phyloP scores from a whole-genome alignment of 2,113 vertebrate genomes.

The Gobio gobio region DNA sequence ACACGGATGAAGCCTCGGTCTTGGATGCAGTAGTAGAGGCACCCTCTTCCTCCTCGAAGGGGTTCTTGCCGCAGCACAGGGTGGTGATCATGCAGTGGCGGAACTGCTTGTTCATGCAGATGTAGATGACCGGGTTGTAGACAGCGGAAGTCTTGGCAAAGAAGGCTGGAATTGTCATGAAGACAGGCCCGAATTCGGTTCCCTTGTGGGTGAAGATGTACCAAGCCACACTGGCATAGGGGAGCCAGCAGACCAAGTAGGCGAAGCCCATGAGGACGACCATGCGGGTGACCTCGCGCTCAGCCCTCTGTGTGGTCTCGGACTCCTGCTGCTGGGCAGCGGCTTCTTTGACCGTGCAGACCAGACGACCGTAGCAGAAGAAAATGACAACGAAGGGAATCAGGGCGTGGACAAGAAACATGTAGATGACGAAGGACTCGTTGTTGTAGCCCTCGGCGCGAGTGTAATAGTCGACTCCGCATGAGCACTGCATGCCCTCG shows the following conservation, averaged over 20 bases:
- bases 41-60: constrained; percentile 88
- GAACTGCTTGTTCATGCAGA: constrained; percentile 99
- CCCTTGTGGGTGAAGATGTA: constrained; percentile 94
- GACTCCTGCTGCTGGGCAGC: constrained; percentile 97
- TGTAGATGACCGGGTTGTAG: constrained; percentile 97
- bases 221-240: constrained; percentile 87
- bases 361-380: constrained; percentile 96
- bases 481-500: constrained; percentile 96
- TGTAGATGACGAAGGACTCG: constrained; percentile 94
- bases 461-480: constrained; percentile 96
- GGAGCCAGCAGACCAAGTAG: constrained; percentile 89
- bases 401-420: constrained; percentile 89
- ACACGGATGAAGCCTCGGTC: constrained; percentile 91
- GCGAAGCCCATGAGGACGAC: constrained; percentile 90
- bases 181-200: constrained; percentile 86
- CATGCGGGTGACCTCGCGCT: constrained; percentile 97
- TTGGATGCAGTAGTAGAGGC: constrained; percentile 84
- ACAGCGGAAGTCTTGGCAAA: constrained; percentile 90
- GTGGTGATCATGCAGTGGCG: constrained; percentile 98
- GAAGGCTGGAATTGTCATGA: constrained; percentile 94
- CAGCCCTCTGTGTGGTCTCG: constrained; percentile 96
- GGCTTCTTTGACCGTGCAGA: constrained; percentile 95
- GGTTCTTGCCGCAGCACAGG: constrained; percentile 95
- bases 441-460: constrained; percentile 88
- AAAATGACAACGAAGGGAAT: constrained; percentile 79